These are phyloP conservation scores for Megamerina dolium DNA, from an alignment of 2,888 invertebrate species.

Conservation along the genomic window DNA sequence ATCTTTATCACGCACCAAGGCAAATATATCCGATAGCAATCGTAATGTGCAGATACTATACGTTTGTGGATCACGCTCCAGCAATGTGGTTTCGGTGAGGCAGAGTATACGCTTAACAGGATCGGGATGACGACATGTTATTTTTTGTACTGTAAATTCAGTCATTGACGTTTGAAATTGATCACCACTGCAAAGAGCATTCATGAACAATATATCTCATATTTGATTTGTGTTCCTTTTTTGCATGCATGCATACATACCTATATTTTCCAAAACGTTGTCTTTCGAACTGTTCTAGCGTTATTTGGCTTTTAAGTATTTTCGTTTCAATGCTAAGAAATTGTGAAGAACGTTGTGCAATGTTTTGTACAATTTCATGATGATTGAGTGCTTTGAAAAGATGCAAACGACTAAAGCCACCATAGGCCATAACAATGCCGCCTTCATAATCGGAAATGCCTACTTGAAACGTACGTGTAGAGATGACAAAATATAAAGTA, in stretches of 20 bases:
- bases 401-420: constrained; percentile 87
- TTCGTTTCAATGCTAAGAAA: constrained; percentile 80
- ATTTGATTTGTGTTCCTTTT: background rate
- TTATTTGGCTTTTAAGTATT: constrained; percentile 74
- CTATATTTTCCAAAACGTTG: constrained; percentile 90
- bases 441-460: constrained; percentile 85
- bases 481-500: constrained; percentile 10
- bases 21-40: constrained; percentile 79
- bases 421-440: constrained; percentile 86
- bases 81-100: constrained; percentile 87
- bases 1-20: constrained; percentile 79
- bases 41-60: constrained; percentile 88
- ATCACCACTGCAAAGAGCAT: constrained; percentile 67
- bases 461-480: constrained; percentile 44
- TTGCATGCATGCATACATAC: constrained; percentile 48
- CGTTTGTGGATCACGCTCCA: constrained; percentile 95
- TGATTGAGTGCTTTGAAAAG: constrained; percentile 80
- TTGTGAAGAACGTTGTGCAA: constrained; percentile 74
- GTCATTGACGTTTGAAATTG: constrained; percentile 93
- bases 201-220: background rate
- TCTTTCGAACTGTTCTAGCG: constrained; percentile 77
- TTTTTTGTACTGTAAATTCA: constrained; percentile 94
- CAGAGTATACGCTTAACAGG: constrained; percentile 85
- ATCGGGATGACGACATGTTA: constrained; percentile 74
- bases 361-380: constrained; percentile 80